These are phyloP conservation scores for Embidobia sp. DNA, from an alignment of 2,888 invertebrate genomes.

Conservation along the genomic window DNA sequence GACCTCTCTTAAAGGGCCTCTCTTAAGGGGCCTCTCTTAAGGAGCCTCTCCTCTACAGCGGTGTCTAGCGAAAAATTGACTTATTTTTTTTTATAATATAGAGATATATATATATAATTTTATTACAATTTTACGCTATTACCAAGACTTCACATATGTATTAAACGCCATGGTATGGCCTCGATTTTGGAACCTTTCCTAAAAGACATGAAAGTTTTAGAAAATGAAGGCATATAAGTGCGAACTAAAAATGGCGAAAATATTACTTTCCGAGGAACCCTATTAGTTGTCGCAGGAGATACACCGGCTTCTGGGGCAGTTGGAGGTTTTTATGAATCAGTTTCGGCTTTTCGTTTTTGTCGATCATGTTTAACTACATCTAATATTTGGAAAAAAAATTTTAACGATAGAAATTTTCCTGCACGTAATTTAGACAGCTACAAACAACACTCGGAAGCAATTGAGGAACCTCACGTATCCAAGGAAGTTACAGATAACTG, in stretches of 20 bases:
- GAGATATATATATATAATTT: too few species aligned
- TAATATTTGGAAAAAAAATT: constrained; percentile 9
- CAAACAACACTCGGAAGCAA: constrained; percentile 6
- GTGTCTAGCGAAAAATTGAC: too few species aligned
- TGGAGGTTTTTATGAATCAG: constrained; percentile 7
- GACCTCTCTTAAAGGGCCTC: too few species aligned
- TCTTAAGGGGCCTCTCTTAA: too few species aligned
- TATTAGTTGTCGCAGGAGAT: constrained; percentile 10
- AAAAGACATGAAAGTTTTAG: constrained; percentile 32
- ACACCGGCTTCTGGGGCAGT: constrained; percentile 10
- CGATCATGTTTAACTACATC: constrained; percentile 12
- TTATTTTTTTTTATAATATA: too few species aligned
- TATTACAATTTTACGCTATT: constrained; percentile 57
- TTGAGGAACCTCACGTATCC: constrained; percentile 4
- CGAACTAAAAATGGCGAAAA: not conserved
- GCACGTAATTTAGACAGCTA: not conserved
- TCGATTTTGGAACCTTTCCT: constrained; percentile 58
- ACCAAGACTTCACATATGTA: constrained; percentile 37
- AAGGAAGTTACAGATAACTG: constrained; percentile 12
- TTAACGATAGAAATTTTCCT: constrained; percentile 14
- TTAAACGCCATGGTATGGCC: constrained; percentile 46
- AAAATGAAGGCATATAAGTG: constrained; percentile 51
- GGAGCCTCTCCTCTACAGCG: too few species aligned
- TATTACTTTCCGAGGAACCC: constrained; percentile 6
- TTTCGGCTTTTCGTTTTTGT: constrained; percentile 20